These are phyloP conservation scores for Pygoscelis antarcticus DNA, from an alignment of 2,113 vertebrate species.

Conservation along the genomic window DNA sequence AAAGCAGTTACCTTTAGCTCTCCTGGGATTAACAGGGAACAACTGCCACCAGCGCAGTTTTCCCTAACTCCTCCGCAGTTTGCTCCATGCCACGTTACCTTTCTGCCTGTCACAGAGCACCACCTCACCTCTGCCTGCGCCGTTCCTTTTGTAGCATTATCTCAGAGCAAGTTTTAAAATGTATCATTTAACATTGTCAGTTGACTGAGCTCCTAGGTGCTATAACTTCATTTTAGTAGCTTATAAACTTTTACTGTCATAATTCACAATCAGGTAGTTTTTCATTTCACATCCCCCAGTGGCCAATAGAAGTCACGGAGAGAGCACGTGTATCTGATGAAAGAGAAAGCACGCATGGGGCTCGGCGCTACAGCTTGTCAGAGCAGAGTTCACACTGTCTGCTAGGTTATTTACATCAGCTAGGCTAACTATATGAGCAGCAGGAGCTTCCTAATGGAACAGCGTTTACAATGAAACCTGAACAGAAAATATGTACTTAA, in stretches of 20 bases:
- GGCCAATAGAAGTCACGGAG: conserved; percentile 28
- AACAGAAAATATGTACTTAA: not conserved
- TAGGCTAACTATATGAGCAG: not conserved
- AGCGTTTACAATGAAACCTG: not conserved
- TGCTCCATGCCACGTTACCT: not conserved
- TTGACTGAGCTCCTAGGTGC: conserved; percentile 72
- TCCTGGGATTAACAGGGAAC: not conserved
- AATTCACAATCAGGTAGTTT: conserved; percentile 72
- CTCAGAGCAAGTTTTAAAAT: conserved; percentile 59
- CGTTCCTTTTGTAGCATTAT: not conserved
- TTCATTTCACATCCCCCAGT: conserved; percentile 62
- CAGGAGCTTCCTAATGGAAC: not conserved
- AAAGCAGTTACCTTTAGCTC: not conserved
- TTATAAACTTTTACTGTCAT: conserved; percentile 79
- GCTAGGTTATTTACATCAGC: not conserved
- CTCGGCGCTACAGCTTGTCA: not conserved
- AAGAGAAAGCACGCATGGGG: not conserved
- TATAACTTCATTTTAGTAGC: conserved; percentile 77
- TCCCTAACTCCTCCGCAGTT: not conserved
- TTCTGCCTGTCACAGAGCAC: not conserved
- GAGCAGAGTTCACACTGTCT: not conserved
- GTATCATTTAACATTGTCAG: conserved; percentile 60
- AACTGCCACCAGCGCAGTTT: not conserved
- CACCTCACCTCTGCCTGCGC: not conserved
- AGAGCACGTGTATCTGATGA: not conserved